These are phyloP conservation scores for Eretmocerus hayati DNA, from an alignment of 2,888 invertebrate species.

Conservation along the genomic window DNA sequence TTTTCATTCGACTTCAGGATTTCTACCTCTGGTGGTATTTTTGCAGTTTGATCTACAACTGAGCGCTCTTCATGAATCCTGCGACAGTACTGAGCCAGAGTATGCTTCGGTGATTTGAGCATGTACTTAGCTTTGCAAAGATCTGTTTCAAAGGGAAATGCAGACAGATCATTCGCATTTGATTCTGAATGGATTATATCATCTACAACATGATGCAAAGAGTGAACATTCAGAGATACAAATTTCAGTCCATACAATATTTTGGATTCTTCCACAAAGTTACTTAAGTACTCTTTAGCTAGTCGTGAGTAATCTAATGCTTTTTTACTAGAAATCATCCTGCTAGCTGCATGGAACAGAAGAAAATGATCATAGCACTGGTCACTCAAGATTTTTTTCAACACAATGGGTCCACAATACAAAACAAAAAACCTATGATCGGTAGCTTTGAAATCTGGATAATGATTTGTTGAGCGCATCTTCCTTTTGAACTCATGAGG, in stretches of 20 bases:
- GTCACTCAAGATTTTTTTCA: neutral
- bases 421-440: conserved; percentile 1
- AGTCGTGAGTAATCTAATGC: neutral
- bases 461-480: neutral
- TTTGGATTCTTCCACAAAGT: neutral
- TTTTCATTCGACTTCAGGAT: too few species aligned
- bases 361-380: neutral
- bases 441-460: neutral
- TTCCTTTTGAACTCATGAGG: conserved; percentile 2
- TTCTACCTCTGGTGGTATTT: neutral
- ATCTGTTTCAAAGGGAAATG: neutral
- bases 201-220: neutral
- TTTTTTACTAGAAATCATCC: neutral
- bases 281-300: neutral
- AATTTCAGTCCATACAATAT: neutral
- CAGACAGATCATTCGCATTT: neutral
- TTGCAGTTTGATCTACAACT: neutral
- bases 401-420: neutral
- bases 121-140: neutral
- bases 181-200: neutral
- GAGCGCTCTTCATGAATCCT: neutral
- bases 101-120: too few species aligned
- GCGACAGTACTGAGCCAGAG: neutral
- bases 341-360: neutral
- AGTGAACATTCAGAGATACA: neutral